A percentile compares a stretch with the other conserved stretches of the same genome.
Evolutionary conservation across 2,797 vertebrate genomes (phyloP).

Genomic region (Muraenolepis orangiensis): DNA sequence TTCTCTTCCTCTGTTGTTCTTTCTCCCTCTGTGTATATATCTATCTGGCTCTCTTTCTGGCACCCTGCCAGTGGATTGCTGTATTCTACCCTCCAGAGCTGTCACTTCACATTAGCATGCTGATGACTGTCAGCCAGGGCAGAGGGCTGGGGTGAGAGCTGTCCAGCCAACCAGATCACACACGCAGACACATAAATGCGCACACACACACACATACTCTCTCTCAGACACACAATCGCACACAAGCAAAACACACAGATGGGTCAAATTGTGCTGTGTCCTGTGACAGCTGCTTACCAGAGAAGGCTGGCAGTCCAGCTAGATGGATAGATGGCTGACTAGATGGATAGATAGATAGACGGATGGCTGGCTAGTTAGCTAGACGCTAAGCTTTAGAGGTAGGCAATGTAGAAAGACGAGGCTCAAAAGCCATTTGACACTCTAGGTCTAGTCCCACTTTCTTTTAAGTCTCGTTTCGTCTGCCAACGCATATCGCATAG

Average conservation of each 20-base stretch:
- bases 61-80: constrained; percentile 57
- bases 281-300: constrained; percentile 63
- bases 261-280: constrained; percentile 58
- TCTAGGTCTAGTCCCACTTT: constrained; percentile 44
- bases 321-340: background rate
- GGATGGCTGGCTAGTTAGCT: background rate
- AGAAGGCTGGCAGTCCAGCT: constrained; percentile 55
- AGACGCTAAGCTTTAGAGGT: constrained; percentile 39
- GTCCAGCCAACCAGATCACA: constrained; percentile 46
- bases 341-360: too few relatives aligned
- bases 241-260: constrained; percentile 19
- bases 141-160: constrained; percentile 42
- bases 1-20: constrained; percentile 15
- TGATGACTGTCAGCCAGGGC: constrained; percentile 58
- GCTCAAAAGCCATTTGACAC: constrained; percentile 36
- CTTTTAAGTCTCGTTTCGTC: constrained; percentile 36
- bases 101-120: constrained; percentile 71
- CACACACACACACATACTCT: constrained; percentile 24
- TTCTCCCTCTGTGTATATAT: background rate
- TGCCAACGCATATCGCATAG: constrained; percentile 35
- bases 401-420: constrained; percentile 30
- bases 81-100: constrained; percentile 62
- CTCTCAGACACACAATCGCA: constrained; percentile 5
- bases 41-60: background rate
- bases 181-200: constrained; percentile 19